phyloP scores from a whole-genome alignment of 2,888 invertebrate genomes.

The Apeira syringaria region DNA sequence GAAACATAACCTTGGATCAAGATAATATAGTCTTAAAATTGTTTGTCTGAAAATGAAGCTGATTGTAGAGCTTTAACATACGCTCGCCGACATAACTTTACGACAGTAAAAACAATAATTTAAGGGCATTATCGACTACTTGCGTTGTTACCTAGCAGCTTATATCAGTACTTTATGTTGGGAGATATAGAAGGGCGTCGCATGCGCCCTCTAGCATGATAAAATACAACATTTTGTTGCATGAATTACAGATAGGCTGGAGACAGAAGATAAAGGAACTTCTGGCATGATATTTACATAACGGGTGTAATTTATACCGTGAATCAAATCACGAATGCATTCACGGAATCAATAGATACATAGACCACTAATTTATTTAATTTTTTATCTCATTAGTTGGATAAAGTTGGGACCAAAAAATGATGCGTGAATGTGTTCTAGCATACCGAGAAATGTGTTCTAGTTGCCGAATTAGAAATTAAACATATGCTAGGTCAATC shows the following conservation, averaged over 20 bases:
- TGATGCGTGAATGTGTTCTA: too few species aligned
- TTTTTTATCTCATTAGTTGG: too few species aligned
- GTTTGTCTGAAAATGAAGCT: slow-evolving; percentile 19
- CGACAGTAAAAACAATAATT: slow-evolving; percentile 57
- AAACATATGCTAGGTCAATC: too few species aligned
- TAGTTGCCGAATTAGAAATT: too few species aligned
- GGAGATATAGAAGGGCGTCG: slow-evolving; percentile 12
- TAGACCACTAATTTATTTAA: too few species aligned
- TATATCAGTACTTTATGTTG: slow-evolving; percentile 24
- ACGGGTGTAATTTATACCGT: slow-evolving; percentile 2
- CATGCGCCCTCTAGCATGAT: slow-evolving; percentile 14
- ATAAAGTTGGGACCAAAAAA: too few species aligned
- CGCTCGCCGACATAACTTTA: slow-evolving; percentile 49
- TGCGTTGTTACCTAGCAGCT: slow-evolving; percentile 29
- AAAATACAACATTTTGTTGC: slow-evolving; percentile 12
- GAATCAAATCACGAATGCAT: background rate
- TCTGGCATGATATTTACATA: slow-evolving; percentile 9
- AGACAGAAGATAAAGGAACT: slow-evolving; percentile 4
- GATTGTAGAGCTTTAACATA: slow-evolving; percentile 38
- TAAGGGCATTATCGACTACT: slow-evolving; percentile 49
- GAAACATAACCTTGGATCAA: slow-evolving; percentile 7
- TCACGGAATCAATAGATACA: background rate
- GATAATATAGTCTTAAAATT: slow-evolving; percentile 18
- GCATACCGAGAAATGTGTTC: too few species aligned
- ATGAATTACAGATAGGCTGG: slow-evolving; percentile 12